phyloP scores from a whole-genome alignment of 2,888 invertebrate genomes.

The Micoletzkya japonica region DNA sequence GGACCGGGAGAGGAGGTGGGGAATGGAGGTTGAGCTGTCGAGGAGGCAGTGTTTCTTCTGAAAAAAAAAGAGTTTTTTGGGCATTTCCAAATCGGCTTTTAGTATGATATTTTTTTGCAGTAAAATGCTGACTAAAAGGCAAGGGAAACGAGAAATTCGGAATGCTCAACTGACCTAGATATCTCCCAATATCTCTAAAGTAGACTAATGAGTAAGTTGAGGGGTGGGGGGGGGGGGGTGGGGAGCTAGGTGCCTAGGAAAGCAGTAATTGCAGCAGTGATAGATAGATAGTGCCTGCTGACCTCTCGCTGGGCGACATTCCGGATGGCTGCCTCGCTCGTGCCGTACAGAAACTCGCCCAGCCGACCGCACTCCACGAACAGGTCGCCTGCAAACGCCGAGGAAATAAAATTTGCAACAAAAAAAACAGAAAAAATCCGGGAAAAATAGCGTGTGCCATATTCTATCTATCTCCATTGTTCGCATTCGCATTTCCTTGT shows the following conservation, averaged over 20 bases:
- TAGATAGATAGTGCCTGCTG: not conserved
- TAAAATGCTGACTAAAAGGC: too few relatives aligned
- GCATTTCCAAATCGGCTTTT: too few relatives aligned
- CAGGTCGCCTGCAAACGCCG: constrained; percentile 16
- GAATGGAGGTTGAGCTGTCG: constrained; percentile 8
- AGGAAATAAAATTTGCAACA: not conserved
- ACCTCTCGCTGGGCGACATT: constrained; percentile 22
- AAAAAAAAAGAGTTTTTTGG: too few relatives aligned
- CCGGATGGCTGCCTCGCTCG: constrained; percentile 18
- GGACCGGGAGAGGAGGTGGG: constrained; percentile 21
- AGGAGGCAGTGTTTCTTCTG: constrained; percentile 25
- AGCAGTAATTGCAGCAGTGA: too few relatives aligned
- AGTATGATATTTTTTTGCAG: too few relatives aligned
- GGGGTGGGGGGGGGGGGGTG: too few relatives aligned
- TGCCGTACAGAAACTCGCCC: constrained; percentile 21
- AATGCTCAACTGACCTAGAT: too few relatives aligned
- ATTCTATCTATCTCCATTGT: too few relatives aligned
- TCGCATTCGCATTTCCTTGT: not conserved
- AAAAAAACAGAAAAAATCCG: not conserved
- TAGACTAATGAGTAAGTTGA: too few relatives aligned
- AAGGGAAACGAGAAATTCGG: too few relatives aligned
- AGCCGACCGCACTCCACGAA: constrained; percentile 21
- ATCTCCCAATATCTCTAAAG: not conserved
- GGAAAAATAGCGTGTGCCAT: not conserved
- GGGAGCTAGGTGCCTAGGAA: too few relatives aligned